Evolutionary conservation across 2,888 invertebrate species (phyloP), one percentile per base, ranked within the genome.

Genomic region (Drosophila multiciliata): DNA sequence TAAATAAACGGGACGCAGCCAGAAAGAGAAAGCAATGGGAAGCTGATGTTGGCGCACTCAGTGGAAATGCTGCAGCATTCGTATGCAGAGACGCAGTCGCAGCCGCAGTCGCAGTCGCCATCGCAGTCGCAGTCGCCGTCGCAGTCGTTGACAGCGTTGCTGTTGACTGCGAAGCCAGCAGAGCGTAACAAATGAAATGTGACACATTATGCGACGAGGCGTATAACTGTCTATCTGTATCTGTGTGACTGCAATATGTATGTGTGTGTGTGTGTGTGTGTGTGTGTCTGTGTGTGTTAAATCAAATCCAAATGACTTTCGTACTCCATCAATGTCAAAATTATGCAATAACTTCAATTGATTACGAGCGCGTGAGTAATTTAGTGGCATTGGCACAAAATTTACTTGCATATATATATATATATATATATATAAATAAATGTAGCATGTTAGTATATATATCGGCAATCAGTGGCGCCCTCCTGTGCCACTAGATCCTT

Each of bases 191-290:
- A 88, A 86, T 88, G 90, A 86, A 86, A 88, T 86, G 87, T 90
- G 90, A 88, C 85, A 86, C 87, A 88, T 86, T 72, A 90, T 90
- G 90, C 89, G 87, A 83, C 83, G 83, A 83, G 82, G 88, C 85
- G 85, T 72, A 85, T 89, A 88, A 88, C 90, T 85, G 88, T 83
- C 81, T 72, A 66, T 71, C 67, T 58, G 58, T 61, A 29, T 40
- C 33, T 38, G 35, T 67, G 48, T 45, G 48, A 53, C n/a, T 68
- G 64, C 58, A 58, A 3, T 23, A 15, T 57, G 11, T 55, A 9
- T 36, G 11, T 50, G 17, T 49, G 48, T 66, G 35, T 58, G 8
- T 66, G 32, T 26, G n/a, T 53, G 42, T 26, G 12, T 45, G 52
- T 40, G 52, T 57, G 40, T 60, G 49, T 64, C 59, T 33, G 57